Base-by-base conservation (phyloP, 2,888 invertebrate species). In the Tridacna gigas region DNA sequence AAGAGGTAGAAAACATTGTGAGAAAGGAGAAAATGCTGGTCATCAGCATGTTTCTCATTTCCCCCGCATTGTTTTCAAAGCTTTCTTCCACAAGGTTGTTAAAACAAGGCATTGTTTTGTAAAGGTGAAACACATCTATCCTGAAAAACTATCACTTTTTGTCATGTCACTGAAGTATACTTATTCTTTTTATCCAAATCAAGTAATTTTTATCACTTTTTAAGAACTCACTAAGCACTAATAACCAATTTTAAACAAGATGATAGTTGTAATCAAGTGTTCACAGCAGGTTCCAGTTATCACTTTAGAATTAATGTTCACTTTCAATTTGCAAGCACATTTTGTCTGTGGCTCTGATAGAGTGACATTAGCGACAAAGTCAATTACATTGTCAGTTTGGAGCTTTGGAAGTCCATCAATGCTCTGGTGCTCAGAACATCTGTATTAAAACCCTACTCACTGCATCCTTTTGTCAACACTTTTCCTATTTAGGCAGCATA, bases 281-380 rank as follows among this genome's bases (percentile, higher is more conserved):
- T 37, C 37, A 37, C 37, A 4, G 7, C 37, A 37, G 37, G 37
- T 37, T 7, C 37, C 37, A 37, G 3, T 37, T 37, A 7, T 56
- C 56, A 56, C 11, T 56, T 56, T 56, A 56, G 20, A 56, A 56
- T 20, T 25, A 22, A 18, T 4, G 13, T 13, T 4, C 25, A 22
- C 9, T n/a, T 63, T 22, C 22, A 13, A 63, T 63, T 22, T 63
- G 22, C 25, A 63, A 25, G 18, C n/a, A 60, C 18, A 25, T 63
- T 63, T 18, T 7, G 22, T 4, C 63, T 63, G 63, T 15, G 7
- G 2, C n/a, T n/a, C 63, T 63, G 1, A 63, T 13, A 37, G 26
- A 63, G 63, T 63, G 63, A 63, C 63, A n/a, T 63, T 25, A 25
- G 63, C 63, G 25, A 63, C 63, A 20, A 63, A 25, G 63, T 63